Conservation (phyloP, 2,888 invertebrate genomes). For the Epinotia brunnichana region DNA sequence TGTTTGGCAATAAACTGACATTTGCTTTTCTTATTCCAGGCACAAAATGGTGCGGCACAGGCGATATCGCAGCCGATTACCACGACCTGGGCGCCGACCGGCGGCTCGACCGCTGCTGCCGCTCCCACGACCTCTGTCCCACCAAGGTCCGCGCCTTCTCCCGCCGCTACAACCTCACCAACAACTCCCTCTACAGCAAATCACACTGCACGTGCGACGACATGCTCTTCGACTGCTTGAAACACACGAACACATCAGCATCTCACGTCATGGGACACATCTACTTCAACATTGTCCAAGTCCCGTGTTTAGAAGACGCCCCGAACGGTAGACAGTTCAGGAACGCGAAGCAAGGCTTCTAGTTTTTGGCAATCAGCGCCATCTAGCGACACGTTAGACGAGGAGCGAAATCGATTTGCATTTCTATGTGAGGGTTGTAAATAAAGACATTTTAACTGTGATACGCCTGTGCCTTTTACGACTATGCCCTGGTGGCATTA, state of each 20-base stretch:
- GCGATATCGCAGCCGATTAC: slow-evolving; percentile 92
- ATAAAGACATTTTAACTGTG: slow-evolving; percentile 72
- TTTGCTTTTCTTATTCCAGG: slow-evolving; percentile 77
- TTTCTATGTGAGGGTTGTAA: slow-evolving; percentile 56
- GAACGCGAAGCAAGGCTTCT: slow-evolving; percentile 81
- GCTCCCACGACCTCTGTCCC: slow-evolving; percentile 95
- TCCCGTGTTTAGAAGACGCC: slow-evolving; percentile 87
- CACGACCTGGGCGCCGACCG: slow-evolving; percentile 91
- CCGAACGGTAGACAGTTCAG: slow-evolving; percentile 74
- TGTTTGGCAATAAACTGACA: not conserved
- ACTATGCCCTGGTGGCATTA: slow-evolving; percentile 61
- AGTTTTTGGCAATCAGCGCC: slow-evolving; percentile 64
- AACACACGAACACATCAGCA: slow-evolving; percentile 88
- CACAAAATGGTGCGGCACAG: slow-evolving; percentile 96
- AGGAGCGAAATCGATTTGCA: slow-evolving; percentile 48
- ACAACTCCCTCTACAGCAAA: slow-evolving; percentile 93
- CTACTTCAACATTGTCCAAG: slow-evolving; percentile 92
- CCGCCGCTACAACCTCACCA: slow-evolving; percentile 91
- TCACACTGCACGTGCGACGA: slow-evolving; percentile 95
- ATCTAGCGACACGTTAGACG: slow-evolving; percentile 61
- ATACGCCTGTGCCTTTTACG: slow-evolving; percentile 81
- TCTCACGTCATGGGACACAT: slow-evolving; percentile 91
- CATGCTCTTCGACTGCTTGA: slow-evolving; percentile 91
- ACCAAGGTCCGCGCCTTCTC: slow-evolving; percentile 89
- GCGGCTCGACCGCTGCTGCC: slow-evolving; percentile 92